Evolutionary conservation across 2,888 invertebrate genomes (phyloP).

Genomic region (Heliconius aoede): DNA sequence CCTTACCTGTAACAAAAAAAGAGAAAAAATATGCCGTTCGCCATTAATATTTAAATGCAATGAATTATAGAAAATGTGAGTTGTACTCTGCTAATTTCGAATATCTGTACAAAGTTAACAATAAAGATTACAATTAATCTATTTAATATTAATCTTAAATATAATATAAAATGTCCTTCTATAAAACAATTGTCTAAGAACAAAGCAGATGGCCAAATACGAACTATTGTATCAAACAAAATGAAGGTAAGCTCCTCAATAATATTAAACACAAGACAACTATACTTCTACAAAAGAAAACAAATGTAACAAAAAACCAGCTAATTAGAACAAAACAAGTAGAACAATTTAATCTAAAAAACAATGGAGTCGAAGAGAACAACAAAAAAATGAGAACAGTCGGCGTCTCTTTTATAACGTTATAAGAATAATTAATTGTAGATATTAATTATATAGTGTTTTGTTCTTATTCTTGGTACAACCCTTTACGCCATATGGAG

Average conservation of each 20-base stretch:
- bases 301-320: conserved; percentile 43
- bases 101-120: neutral
- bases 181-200: neutral
- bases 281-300: conserved; percentile 4
- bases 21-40: no score
- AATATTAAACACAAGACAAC: conserved; percentile 18
- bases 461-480: conserved; percentile 62
- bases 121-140: neutral
- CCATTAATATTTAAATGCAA: neutral
- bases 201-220: conserved; percentile 14
- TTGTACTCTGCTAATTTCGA: neutral
- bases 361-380: conserved; percentile 49
- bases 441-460: conserved; percentile 78
- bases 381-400: conserved; percentile 56
- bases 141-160: neutral
- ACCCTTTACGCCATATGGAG: conserved; percentile 62
- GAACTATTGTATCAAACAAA: conserved; percentile 7
- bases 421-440: conserved; percentile 76
- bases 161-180: neutral
- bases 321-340: conserved; percentile 51
- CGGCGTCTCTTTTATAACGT: conserved; percentile 53
- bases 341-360: conserved; percentile 54
- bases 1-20: neutral
- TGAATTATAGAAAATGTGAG: no score
- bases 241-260: conserved; percentile 5